Evolutionary conservation across 2,888 invertebrate species (phyloP).

Genomic region (Hemicrepidius hirtus): DNA sequence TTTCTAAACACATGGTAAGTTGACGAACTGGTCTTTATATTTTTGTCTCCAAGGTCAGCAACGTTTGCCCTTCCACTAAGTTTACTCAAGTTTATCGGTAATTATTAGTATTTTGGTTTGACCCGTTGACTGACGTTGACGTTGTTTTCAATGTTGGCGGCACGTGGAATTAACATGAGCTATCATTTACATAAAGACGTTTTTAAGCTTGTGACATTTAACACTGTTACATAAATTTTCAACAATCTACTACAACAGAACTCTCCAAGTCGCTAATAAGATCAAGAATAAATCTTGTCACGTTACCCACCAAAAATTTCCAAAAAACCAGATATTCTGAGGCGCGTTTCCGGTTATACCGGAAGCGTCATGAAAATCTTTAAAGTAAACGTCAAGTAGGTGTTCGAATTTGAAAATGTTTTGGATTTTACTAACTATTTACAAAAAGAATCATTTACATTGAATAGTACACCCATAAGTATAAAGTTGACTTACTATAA

Average conservation of each 20-base stretch:
- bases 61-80: constrained; percentile 54
- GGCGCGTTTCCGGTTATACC: too few species aligned
- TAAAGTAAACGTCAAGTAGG: too few species aligned
- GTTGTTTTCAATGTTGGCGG: constrained; percentile 51
- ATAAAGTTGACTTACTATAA: too few species aligned
- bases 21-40: constrained; percentile 54
- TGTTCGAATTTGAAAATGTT: too few species aligned
- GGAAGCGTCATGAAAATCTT: too few species aligned
- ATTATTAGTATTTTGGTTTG: constrained; percentile 53
- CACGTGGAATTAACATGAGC: constrained; percentile 53
- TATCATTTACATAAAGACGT: constrained; percentile 50
- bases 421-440: too few species aligned
- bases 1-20: constrained; percentile 55
- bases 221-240: constrained; percentile 40
- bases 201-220: constrained; percentile 41
- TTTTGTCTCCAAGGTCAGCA: constrained; percentile 55
- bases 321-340: too few species aligned
- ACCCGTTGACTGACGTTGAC: constrained; percentile 51
- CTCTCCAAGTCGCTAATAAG: too few species aligned
- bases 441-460: too few species aligned
- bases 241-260: background rate
- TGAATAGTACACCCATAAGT: too few species aligned
- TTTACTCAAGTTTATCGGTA: constrained; percentile 52
- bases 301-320: too few species aligned
- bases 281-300: too few species aligned